Evolutionary conservation across 2,113 vertebrate genomes (phyloP).

Genomic region (Sisor rabdophorus): DNA sequence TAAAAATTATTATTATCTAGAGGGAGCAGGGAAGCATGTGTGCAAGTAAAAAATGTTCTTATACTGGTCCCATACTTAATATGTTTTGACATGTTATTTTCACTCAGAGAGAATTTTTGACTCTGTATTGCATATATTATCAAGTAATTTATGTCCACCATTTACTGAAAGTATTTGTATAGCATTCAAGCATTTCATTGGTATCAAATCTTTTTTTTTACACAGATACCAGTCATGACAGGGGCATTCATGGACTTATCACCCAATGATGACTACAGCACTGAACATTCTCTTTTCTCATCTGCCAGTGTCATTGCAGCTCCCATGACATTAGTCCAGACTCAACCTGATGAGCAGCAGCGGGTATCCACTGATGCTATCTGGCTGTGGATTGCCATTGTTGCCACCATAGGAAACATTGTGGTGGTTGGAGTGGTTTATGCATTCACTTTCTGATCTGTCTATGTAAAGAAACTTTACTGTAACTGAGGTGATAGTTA

Average conservation of each 20-base stretch:
- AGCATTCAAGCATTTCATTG: not conserved
- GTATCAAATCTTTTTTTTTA: slow-evolving; percentile 32
- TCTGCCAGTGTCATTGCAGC: slow-evolving; percentile 83
- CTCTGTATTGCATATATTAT: not conserved
- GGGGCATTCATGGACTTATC: slow-evolving; percentile 98
- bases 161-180: not conserved
- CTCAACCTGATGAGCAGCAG: slow-evolving; percentile 79
- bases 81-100: not conserved
- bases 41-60: slow-evolving; percentile 30
- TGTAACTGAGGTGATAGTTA: not conserved
- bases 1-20: slow-evolving; percentile 12
- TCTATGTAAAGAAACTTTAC: not conserved
- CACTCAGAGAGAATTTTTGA: not conserved
- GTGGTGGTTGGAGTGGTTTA: slow-evolving; percentile 96
- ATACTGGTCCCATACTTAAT: slow-evolving; percentile 12
- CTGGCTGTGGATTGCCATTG: slow-evolving; percentile 95
- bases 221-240: slow-evolving; percentile 97
- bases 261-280: slow-evolving; percentile 89
- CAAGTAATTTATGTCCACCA: not conserved
- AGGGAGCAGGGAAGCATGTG: not conserved
- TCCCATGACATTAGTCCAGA: slow-evolving; percentile 71
- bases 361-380: slow-evolving; percentile 90
- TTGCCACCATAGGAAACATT: slow-evolving; percentile 96
- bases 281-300: slow-evolving; percentile 93
- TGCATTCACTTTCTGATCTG: slow-evolving; percentile 90